Conservation (phyloP, 1,140 invertebrate species). For the Lasioglossum albipes region DNA sequence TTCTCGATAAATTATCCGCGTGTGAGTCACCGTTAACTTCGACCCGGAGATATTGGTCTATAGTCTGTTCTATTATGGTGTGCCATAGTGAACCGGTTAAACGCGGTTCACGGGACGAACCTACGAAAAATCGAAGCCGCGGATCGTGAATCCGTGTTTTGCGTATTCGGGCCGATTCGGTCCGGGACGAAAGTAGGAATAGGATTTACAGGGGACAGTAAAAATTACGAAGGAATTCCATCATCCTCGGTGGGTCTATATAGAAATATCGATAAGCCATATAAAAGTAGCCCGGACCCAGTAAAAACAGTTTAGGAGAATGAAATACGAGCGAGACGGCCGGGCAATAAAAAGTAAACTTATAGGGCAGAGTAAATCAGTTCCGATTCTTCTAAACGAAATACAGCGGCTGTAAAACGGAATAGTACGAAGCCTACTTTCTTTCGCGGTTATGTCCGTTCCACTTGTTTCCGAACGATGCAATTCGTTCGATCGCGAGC, state of each 20-base stretch:
- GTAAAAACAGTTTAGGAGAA: slow-evolving; percentile 4
- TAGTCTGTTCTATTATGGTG: too few species aligned
- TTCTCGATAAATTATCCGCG: slow-evolving; percentile 62
- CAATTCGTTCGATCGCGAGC: background rate
- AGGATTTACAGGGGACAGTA: background rate
- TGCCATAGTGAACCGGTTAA: too few species aligned
- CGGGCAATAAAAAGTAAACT: slow-evolving; percentile 24
- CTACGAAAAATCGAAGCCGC: too few species aligned
- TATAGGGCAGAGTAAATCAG: slow-evolving; percentile 29
- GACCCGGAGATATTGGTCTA: background rate
- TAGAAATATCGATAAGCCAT: slow-evolving; percentile 28
- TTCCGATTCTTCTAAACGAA: slow-evolving; percentile 27
- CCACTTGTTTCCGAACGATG: background rate
- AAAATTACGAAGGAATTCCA: background rate
- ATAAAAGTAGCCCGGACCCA: slow-evolving; percentile 12
- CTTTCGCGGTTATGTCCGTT: background rate
- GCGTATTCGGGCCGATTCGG: too few species aligned
- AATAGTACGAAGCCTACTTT: background rate
- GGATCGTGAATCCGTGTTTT: too few species aligned
- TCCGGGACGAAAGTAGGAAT: too few species aligned
- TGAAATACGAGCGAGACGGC: slow-evolving; percentile 4
- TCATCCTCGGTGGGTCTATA: background rate
- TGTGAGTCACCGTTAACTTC: slow-evolving; percentile 44
- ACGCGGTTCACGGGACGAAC: too few species aligned
- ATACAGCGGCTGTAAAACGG: slow-evolving; percentile 35